Base-by-base conservation (phyloP, 1,140 invertebrate genomes). In the Hylyphantes graminicola region DNA sequence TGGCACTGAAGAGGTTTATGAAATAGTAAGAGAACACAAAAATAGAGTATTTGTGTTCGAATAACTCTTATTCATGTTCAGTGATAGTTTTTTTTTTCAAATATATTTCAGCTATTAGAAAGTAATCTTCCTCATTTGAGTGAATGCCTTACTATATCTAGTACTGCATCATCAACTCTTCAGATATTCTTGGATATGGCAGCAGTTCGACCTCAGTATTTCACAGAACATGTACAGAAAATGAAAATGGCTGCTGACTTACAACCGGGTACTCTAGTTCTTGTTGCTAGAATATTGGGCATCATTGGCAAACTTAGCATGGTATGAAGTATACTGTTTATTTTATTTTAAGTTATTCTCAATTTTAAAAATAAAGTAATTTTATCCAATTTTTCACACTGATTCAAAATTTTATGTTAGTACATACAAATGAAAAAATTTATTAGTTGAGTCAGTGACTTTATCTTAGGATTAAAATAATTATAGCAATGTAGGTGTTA, bases 161-260 rank as follows among this genome's bases (percentile, higher is more conserved):
- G 90, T 50, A 93, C 93, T 8, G 92, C 92, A 17, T 87, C 91
- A 48, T 89, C 92, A 65, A 93, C 94, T 15, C 90, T 96, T 85
- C 93, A 95, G 90, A 94, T 97, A 51, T 93, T 97, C 87, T 90
- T 94, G 5, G 93, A 94, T 87, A 92, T 97, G 90, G 93, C 94
- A 9, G 91, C 93, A 87, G 92, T 92, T 67, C 91, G 92, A 63
- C 93, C 94, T 0, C 89, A 92, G 59, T 89, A 93, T 61, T 91
- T 96, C 65, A 90, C 92, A 48, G 93, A 94, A 88, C 93, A 95
- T 88, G 89, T 93, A 50, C 90, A 91, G 65, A 92, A 92, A 70
- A 91, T 96, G 85, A 93, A 93, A 86, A 90, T 92, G 78, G 92
- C 93, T 2, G 93, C 93, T 7, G 92, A 93, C 75, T 90, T 92